Conservation (phyloP, 2,797 vertebrate genomes). For the Heliangelus exortis region DNA sequence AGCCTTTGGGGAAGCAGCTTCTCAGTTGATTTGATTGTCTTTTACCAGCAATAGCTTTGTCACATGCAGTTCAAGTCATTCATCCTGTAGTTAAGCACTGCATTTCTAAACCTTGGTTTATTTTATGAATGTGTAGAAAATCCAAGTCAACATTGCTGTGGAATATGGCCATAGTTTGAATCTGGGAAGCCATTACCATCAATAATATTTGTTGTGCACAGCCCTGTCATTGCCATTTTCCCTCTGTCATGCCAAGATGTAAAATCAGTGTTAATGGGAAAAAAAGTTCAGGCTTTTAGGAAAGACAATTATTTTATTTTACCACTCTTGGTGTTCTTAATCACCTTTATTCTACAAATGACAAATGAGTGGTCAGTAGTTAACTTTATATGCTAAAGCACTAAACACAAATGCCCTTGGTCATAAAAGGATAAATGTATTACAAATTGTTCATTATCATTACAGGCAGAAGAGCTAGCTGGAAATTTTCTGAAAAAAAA, state of each 20-base stretch:
- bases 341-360: slow-evolving; percentile 75
- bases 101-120: neutral
- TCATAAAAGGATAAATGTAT: slow-evolving; percentile 37
- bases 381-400: slow-evolving; percentile 64
- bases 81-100: neutral
- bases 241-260: neutral
- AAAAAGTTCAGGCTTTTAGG: neutral
- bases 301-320: slow-evolving; percentile 71
- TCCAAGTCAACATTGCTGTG: neutral
- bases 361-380: slow-evolving; percentile 73
- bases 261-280: neutral
- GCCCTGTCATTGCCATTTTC: neutral
- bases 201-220: neutral
- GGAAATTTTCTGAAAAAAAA: neutral
- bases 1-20: neutral
- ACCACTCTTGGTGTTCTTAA: slow-evolving; percentile 67
- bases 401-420: slow-evolving; percentile 23
- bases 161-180: neutral
- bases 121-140: neutral
- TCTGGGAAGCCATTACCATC: neutral
- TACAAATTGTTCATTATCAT: neutral
- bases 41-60: neutral
- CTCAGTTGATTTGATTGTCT: neutral
- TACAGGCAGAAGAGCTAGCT: neutral
- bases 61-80: neutral